Base-by-base conservation (phyloP, 1,140 invertebrate species). In the Paracyclopina nana region DNA sequence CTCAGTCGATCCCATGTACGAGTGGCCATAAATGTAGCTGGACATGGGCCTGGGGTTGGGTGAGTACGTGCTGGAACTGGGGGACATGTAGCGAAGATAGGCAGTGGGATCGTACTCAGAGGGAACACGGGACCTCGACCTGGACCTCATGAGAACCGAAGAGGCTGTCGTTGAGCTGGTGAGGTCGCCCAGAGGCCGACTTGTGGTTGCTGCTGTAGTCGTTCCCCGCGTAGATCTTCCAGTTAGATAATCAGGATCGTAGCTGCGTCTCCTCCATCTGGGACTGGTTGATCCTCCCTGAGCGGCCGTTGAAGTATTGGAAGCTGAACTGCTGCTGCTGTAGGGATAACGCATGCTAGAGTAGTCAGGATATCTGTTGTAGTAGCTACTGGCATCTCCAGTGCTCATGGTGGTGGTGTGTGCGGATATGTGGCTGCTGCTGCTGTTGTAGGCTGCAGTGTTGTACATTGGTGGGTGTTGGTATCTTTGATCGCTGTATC, bases 251-350 rank as follows among this genome's bases (percentile, higher is more conserved):
- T 48, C 20, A 38, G 14, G 30, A 20, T 48, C 45, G n/a, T 48
- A 48, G 45, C 45, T 48, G 5, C 45, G 1, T 28, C 45, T 3
- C 27, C 45, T 48, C 45, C 45, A 48, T 48, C 45, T 24, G 25
- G 45, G 45, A 29, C 25, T 48, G 3, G 20, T 28, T 48, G n/a
- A 14, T 31, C 4, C 28, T 3, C 16, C 14, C 6, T 29, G 40
- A 12, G 14, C 14, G 6, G 6, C 40, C n/a, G 40, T 18, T 42
- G 40, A 42, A 12, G 40, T 18, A 22, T 22, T 42, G 14, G 40
- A 42, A 18, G 40, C 14, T 9, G n/a, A 18, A 42, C 24, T 42
- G 14, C 20, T 42, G 9, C n/a, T 18, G n/a, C 24, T 42, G 8
- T 42, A 18, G 20, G 14, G 40, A 30, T 30, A n/a, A 30, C n/a